Evolutionary conservation across 2,113 vertebrate species (phyloP), one percentile per base, ranked within the genome.

Genomic region (Malurus melanocephalus): DNA sequence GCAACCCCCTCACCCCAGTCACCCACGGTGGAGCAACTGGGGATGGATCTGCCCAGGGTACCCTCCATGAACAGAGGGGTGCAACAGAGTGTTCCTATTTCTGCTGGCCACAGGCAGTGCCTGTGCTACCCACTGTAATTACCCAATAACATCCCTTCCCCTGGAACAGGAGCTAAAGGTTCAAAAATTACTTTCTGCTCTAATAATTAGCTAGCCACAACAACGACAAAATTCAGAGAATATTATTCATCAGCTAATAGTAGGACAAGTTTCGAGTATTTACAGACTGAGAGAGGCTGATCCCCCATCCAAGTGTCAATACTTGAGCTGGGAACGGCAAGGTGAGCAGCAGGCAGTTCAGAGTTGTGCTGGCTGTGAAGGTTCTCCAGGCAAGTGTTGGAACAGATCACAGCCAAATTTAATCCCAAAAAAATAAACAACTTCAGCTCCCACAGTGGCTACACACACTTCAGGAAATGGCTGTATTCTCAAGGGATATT

Each of bases 401-500:
- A 89, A 80, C 1, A 6, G 57, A 84, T 67, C 1, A 0, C 69
- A 84, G 93, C 80, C 88, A 93, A 81, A 84, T 81, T 79, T 87
- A 49, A 90, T 87, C 87, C 87, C 87, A 79, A 76, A 88, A 73
- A 94, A 95, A 94, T 53, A 95, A 93, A 94, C 86, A 91, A 82
- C 80, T 88, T 59, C 91, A 92, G 87, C 78, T 92, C 91, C 91
- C 2, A 8, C 10, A 23, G 94, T 55, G 88, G 88, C 83, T 90
- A 33, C 46, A 78, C 43, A 52, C 83, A 51, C 86, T 91, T 88
- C 73, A 88, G 93, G 86, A 94, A 95, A 75, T 6, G 48, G 80
- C 69, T 86, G 66, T 84, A 65, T 91, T 95, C 88, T 78, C 90
- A 78, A 43, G 81, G 57, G 48, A 65, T 55, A 32, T 18, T 32